Conservation (phyloP, 2,113 vertebrate genomes). For the Anoura caudifer region DNA sequence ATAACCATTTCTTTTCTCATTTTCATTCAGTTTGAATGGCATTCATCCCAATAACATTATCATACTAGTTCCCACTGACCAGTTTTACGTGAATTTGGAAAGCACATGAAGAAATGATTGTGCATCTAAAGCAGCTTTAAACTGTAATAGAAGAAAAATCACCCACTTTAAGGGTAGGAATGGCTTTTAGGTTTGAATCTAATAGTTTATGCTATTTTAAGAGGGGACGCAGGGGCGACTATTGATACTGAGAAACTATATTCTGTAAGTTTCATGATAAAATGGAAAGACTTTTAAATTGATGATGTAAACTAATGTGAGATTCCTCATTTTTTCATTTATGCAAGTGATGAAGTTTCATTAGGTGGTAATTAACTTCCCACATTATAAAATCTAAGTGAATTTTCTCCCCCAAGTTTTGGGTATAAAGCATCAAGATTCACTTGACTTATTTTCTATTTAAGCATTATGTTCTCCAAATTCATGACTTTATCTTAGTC, state of each 20-base stretch:
- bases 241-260: background rate
- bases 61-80: background rate
- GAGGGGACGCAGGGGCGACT: background rate
- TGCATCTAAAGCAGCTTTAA: background rate
- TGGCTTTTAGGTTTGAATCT: background rate
- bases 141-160: background rate
- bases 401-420: background rate
- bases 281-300: background rate
- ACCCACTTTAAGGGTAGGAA: background rate
- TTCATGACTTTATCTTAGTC: background rate
- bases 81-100: slow-evolving; percentile 11
- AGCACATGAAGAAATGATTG: slow-evolving; percentile 1
- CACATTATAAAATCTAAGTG: slow-evolving; percentile 3
- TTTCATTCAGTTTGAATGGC: background rate
- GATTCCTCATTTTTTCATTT: background rate
- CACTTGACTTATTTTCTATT: background rate
- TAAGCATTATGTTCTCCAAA: background rate
- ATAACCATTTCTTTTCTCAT: background rate
- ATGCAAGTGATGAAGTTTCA: background rate
- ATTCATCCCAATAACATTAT: background rate
- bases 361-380: background rate
- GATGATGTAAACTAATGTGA: background rate
- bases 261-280: background rate
- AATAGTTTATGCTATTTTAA: background rate
- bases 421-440: background rate